Evolutionary conservation across 1,140 invertebrate species (phyloP), one percentile per base, ranked within the genome.

Genomic region (Tetramorium simillimum): DNA sequence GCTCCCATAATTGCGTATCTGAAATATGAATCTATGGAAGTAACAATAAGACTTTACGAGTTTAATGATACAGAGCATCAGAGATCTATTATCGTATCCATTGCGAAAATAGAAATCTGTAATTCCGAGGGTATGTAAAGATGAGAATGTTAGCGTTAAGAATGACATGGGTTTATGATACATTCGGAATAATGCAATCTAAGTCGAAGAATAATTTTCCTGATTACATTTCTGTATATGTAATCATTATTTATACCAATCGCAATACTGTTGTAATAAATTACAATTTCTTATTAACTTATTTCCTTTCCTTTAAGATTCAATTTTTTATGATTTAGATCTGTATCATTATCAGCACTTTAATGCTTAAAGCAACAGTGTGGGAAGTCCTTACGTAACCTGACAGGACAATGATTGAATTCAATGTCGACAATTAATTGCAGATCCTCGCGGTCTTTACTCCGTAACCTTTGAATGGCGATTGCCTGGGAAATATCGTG

Each of bases 401-500:
- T 18, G 40, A 73, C 24, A 46, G 24, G 24, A 84, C 70, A 73
- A 84, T 73, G 21, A 73, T 67, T 56, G 53, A 40, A 65, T 76
- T 56, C 81, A 77, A 90, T 90, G 72, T 72, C 72, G 69, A 9
- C 62, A 75, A 89, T 89, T 84, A 90, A 89, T 63, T 62, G 43
- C 28, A 16, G 73, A 87, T 86, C 46, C 53, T n/a, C 78, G 18
- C 46, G 46, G 53, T 76, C 76, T 60, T 85, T 70, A 77, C 82
- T 62, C 43, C 5, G 90, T 91, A 88, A 91, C 90, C 89, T 91
- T 91, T 91, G 49, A 76, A 58, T 88, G 58, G 67, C 37, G 37
- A 40, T 10, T 60, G 73, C 87, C 33, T 91, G 87, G 87, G 86
- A 88, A 91, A 91, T 69, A 49, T 58, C 40, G 60, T 84, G 60